These are phyloP conservation scores for Polyergus mexicanus DNA, from an alignment of 1,140 invertebrate genomes.

Conservation along the genomic window DNA sequence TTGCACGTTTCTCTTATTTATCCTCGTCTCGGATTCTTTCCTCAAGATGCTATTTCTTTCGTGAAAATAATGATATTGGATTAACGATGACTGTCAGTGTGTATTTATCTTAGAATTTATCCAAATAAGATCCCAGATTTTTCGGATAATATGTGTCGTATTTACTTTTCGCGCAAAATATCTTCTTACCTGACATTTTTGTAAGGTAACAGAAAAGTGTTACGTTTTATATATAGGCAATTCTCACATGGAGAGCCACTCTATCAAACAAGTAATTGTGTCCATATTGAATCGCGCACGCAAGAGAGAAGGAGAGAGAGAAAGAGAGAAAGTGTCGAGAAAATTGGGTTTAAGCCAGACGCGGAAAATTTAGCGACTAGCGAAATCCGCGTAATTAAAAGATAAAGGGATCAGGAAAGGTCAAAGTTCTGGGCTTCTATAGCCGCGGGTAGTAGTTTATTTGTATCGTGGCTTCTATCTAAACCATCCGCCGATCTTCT, in stretches of 20 bases:
- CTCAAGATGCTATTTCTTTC: conserved; percentile 37
- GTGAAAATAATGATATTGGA: conserved; percentile 31
- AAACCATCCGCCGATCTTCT: conserved; percentile 1
- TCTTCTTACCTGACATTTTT: background rate
- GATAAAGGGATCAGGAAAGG: conserved; percentile 48
- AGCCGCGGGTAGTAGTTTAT: conserved; percentile 51
- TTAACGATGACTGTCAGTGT: background rate
- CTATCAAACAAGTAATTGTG: background rate
- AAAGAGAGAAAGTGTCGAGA: background rate
- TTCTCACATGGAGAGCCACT: background rate
- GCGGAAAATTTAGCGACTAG: conserved; percentile 37
- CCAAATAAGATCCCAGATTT: background rate
- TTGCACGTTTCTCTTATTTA: conserved; percentile 41
- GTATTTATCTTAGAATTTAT: conserved; percentile 38
- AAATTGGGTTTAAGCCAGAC: conserved; percentile 29
- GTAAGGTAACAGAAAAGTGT: background rate
- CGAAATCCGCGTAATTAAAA: conserved; percentile 60
- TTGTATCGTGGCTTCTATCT: conserved; percentile 47
- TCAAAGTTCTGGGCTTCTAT: conserved; percentile 15
- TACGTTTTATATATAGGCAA: background rate
- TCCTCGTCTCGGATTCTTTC: conserved; percentile 19
- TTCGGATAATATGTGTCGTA: background rate
- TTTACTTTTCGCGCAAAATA: background rate
- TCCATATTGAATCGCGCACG: conserved; percentile 21
- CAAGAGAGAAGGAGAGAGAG: background rate